phyloP scores from a whole-genome alignment of 1,140 invertebrate species.

The Drosophila setifemur region DNA sequence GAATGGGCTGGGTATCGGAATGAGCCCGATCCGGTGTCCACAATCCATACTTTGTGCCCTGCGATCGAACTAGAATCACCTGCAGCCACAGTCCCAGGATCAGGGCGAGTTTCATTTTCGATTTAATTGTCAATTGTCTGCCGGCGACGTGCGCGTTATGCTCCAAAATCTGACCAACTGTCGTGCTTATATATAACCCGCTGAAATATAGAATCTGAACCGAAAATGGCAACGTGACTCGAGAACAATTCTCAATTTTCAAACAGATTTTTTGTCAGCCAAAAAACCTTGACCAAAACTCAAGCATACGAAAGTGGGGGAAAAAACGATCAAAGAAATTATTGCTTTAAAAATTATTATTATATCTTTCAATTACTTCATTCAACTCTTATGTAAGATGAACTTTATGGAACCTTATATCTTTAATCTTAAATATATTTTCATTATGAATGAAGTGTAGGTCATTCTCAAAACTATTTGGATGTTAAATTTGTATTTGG shows the following conservation, averaged over 20 bases:
- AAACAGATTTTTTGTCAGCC: constrained; percentile 4
- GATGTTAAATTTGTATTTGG: too few relatives aligned
- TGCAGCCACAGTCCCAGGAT: constrained; percentile 7
- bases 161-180: constrained; percentile 11
- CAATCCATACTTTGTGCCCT: constrained; percentile 71
- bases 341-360: background rate
- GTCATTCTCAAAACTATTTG: too few relatives aligned
- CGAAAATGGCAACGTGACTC: constrained; percentile 50
- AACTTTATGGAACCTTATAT: background rate
- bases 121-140: constrained; percentile 9
- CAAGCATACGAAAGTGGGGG: too few relatives aligned
- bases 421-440: too few relatives aligned
- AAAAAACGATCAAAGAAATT: too few relatives aligned
- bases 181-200: constrained; percentile 59
- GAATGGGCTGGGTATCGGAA: constrained; percentile 62
- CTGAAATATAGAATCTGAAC: constrained; percentile 13
- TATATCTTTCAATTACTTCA: too few relatives aligned
- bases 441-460: too few relatives aligned
- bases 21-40: constrained; percentile 67
- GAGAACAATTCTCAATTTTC: constrained; percentile 45
- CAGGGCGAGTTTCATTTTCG: constrained; percentile 28
- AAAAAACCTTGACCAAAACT: constrained; percentile 31
- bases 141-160: constrained; percentile 32
- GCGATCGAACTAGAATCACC: constrained; percentile 3
- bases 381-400: background rate